These are phyloP conservation scores for Rhea americana DNA, from an alignment of 2,113 vertebrate genomes.

Conservation along the genomic window DNA sequence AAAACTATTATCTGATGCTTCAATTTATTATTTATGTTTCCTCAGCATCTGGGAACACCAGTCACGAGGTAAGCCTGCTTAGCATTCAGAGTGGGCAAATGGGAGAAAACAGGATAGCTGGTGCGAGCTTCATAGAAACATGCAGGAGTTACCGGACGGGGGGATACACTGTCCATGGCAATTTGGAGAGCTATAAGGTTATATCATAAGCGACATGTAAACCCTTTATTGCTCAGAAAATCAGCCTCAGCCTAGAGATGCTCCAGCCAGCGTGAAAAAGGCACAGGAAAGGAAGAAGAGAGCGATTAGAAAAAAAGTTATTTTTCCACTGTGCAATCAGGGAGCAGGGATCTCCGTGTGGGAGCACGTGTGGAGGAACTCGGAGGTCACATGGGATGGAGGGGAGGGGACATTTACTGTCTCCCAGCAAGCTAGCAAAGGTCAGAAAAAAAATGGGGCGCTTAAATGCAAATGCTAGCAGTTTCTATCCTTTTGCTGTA, in stretches of 20 bases:
- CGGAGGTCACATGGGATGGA: not conserved
- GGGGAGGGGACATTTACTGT: not conserved
- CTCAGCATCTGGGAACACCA: not conserved
- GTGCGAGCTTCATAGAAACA: not conserved
- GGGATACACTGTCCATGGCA: not conserved
- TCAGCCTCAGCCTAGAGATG: fast-evolving
- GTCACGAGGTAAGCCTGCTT: fast-evolving
- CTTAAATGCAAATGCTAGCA: not conserved
- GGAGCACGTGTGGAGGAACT: fast-evolving
- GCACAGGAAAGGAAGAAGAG: not conserved
- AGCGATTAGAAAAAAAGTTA: not conserved
- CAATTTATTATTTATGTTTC: not conserved
- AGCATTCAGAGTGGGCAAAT: not conserved
- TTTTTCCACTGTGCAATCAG: not conserved
- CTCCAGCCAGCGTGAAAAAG: not conserved
- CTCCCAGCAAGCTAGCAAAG: not conserved
- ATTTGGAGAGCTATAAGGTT: not conserved
- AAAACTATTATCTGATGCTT: not conserved
- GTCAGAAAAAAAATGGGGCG: not conserved
- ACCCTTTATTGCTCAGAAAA: not conserved
- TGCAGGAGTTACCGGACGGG: not conserved
- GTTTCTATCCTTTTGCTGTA: not conserved
- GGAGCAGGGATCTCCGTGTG: not conserved
- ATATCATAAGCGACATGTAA: not conserved
- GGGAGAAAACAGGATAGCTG: not conserved